A percentile compares a stretch with the other conserved stretches of the same genome.
Evolutionary conservation across 2,113 vertebrate species (phyloP).

Genomic region (Seriola dumerili): DNA sequence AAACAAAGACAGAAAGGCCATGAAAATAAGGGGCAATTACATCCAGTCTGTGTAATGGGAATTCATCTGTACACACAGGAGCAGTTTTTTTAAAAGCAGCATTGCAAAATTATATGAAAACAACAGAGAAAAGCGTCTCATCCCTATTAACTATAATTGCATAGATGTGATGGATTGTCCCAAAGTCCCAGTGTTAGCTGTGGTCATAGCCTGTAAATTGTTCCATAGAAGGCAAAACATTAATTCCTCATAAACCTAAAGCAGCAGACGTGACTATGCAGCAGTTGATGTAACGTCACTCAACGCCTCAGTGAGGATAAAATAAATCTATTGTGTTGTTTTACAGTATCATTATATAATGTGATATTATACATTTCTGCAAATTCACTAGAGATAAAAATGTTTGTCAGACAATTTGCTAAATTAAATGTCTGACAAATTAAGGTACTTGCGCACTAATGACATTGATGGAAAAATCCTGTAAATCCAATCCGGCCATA

Average conservation of each 20-base stretch:
- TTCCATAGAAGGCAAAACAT: background rate
- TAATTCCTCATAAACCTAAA: background rate
- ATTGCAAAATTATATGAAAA: conserved; percentile 10
- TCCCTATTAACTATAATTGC: background rate
- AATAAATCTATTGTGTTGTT: background rate
- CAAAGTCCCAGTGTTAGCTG: background rate
- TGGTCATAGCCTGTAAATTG: background rate
- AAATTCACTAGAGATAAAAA: background rate
- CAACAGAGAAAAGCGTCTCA: background rate
- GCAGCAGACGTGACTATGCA: background rate
- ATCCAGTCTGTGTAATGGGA: conserved; percentile 30
- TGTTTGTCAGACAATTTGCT: conserved; percentile 1
- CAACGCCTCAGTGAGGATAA: background rate
- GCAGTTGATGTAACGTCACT: background rate
- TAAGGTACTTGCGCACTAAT: background rate
- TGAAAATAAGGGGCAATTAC: conserved; percentile 29
- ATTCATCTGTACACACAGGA: conserved; percentile 16
- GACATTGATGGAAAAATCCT: conserved; percentile 4
- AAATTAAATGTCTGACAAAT: conserved; percentile 22
- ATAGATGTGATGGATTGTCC: background rate
- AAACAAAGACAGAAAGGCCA: conserved; percentile 9
- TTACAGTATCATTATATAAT: background rate
- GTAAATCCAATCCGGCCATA: conserved; percentile 19
- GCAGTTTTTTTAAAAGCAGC: conserved; percentile 3
- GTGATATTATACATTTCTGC: background rate